Base-by-base conservation (phyloP, 2,888 invertebrate species). In the Cephalotes varians region DNA sequence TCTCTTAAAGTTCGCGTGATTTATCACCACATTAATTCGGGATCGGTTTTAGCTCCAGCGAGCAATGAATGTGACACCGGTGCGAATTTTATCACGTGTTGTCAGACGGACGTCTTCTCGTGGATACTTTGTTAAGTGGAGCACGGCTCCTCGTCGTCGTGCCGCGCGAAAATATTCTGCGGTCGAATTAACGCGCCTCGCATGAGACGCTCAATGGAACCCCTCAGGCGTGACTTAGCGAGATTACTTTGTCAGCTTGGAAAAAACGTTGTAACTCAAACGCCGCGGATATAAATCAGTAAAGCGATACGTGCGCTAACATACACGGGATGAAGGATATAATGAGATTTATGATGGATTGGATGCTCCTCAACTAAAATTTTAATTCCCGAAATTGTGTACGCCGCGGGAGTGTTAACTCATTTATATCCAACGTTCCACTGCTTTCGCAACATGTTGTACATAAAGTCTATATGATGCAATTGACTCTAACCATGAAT, bases 21-120 rank as follows among this genome's bases (percentile, higher is more conserved):
- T 90, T 90, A 90, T 80, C 18, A 49, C 7, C 64, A 81, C 81
- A 87, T 90, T 90, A 90, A 90, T 86, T 81, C 62, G 62, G 65
- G 65, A 74, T 71, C 65, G 40, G 65, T 18, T n/a, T 60, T 25
- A 31, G 56, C 62, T 34, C 25, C 51, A 21, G 28, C 28, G 51
- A 15, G 37, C 34, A 49, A 21, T 1, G 74, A 51, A 60, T 72
- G 40, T 60, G 80, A 74, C 72, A 60, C 28, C 58, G 54, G 44
- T 12, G 58, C 40, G 80, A 80, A 40, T 80, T 80, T 73, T 80
- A 73, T 80, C 60, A 60, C 71, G 77, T 47, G 71, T 21, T 80
- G 74, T 80, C 80, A 74, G 60, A 62, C 49, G 80, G 15, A 74
- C 47, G 37, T 49, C 10, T 51, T 34, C 40, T 12, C 44, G 71